A percentile compares a stretch with the other conserved stretches of the same genome.
These are phyloP conservation scores for Listronotus bonariensis DNA, from an alignment of 1,140 invertebrate species.

Conservation along the genomic window DNA sequence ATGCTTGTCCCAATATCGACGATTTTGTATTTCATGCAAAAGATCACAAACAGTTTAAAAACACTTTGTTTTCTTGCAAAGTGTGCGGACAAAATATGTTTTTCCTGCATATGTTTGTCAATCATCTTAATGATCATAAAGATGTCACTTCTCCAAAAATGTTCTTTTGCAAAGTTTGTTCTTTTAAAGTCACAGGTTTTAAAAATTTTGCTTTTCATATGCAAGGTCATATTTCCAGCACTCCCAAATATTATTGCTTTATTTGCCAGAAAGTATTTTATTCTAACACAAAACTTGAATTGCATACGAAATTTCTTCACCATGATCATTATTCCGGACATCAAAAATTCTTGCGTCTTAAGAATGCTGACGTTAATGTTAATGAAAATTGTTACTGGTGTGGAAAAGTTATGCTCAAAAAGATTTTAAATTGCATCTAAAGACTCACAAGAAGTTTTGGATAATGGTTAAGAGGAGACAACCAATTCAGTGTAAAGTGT, in stretches of 20 bases:
- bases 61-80: conserved; percentile 5
- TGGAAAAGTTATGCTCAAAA: neutral
- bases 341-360: neutral
- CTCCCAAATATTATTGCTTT: neutral
- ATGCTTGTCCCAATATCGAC: neutral
- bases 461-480: neutral
- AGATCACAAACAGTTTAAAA: neutral
- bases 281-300: conserved; percentile 4
- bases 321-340: neutral
- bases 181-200: neutral
- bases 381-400: conserved; percentile 4
- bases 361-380: neutral
- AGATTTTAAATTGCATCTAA: no score
- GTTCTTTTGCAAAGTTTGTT: conserved; percentile 2
- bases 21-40: conserved; percentile 8
- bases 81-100: conserved; percentile 2
- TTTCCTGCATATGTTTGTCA: conserved; percentile 2
- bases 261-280: neutral
- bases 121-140: neutral
- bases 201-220: neutral
- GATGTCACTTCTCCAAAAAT: neutral
- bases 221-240: neutral
- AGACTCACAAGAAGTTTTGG: neutral
- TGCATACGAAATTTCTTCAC: neutral
- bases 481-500: neutral